Conservation (phyloP, 2,888 invertebrate species). For the Helleia helle region DNA sequence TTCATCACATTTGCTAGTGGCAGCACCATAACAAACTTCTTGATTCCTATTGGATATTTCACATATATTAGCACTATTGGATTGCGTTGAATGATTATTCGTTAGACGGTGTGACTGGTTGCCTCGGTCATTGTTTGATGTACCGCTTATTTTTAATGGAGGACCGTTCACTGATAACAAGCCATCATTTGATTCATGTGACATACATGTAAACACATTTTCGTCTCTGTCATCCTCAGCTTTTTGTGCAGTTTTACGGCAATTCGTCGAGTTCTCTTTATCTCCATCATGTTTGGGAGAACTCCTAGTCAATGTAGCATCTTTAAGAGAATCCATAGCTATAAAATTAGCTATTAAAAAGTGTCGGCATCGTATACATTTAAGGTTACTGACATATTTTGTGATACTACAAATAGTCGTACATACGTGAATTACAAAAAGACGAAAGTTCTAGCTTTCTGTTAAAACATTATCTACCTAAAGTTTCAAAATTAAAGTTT, state of each 20-base stretch:
- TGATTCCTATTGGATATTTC: constrained; percentile 26
- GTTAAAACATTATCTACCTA: neutral
- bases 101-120: constrained; percentile 26
- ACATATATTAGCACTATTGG: constrained; percentile 27
- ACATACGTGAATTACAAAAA: neutral
- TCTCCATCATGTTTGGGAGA: constrained; percentile 37
- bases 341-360: constrained; percentile 37
- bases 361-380: constrained; percentile 57
- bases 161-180: constrained; percentile 40
- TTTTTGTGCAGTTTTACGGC: constrained; percentile 33
- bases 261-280: constrained; percentile 32
- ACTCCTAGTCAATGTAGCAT: constrained; percentile 37
- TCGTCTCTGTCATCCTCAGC: constrained; percentile 36
- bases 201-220: constrained; percentile 47
- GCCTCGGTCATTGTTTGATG: constrained; percentile 30
- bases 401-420: neutral
- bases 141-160: constrained; percentile 23
- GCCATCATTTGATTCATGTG: constrained; percentile 37
- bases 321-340: constrained; percentile 56
- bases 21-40: constrained; percentile 29
- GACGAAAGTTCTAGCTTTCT: neutral
- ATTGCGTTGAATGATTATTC: constrained; percentile 30
- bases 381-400: constrained; percentile 41
- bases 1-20: constrained; percentile 34
- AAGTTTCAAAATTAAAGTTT: neutral